These are phyloP conservation scores for Leucophenga montana DNA, from an alignment of 2,888 invertebrate species.

Conservation along the genomic window DNA sequence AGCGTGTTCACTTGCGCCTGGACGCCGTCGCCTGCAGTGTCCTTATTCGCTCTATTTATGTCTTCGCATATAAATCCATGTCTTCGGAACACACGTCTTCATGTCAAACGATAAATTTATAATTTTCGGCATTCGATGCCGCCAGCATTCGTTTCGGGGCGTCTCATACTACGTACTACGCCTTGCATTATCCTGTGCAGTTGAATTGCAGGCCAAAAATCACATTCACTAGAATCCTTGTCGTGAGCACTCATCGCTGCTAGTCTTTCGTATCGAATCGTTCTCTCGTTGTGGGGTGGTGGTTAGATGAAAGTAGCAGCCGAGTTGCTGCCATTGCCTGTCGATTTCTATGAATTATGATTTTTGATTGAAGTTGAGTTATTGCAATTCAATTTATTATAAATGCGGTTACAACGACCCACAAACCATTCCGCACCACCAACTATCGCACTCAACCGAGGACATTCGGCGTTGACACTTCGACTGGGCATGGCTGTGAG, in stretches of 20 bases:
- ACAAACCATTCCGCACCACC: conserved; percentile 38
- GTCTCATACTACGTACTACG: neutral
- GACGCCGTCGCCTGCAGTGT: conserved; percentile 18
- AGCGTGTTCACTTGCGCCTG: conserved; percentile 24
- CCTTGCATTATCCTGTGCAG: conserved; percentile 33
- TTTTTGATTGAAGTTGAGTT: conserved; percentile 73
- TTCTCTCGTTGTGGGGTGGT: conserved; percentile 36
- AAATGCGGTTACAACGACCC: conserved; percentile 58
- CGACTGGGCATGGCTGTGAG: conserved; percentile 25
- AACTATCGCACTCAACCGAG: neutral
- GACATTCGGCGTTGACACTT: conserved; percentile 33
- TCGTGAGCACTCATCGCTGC: neutral
- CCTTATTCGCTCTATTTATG: conserved; percentile 48
- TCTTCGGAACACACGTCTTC: conserved; percentile 62
- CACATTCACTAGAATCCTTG: conserved; percentile 34
- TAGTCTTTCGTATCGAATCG: neutral
- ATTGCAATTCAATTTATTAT: conserved; percentile 70
- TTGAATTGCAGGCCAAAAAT: conserved; percentile 40
- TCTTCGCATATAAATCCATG: conserved; percentile 68
- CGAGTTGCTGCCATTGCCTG: conserved; percentile 50
- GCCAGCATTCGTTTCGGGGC: conserved; percentile 40
- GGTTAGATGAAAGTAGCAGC: conserved; percentile 36
- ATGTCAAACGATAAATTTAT: conserved; percentile 69
- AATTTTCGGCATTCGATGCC: conserved; percentile 57
- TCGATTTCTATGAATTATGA: conserved; percentile 70